Conservation (phyloP, 1,140 invertebrate species). For the Trigoniulus corallinus region DNA sequence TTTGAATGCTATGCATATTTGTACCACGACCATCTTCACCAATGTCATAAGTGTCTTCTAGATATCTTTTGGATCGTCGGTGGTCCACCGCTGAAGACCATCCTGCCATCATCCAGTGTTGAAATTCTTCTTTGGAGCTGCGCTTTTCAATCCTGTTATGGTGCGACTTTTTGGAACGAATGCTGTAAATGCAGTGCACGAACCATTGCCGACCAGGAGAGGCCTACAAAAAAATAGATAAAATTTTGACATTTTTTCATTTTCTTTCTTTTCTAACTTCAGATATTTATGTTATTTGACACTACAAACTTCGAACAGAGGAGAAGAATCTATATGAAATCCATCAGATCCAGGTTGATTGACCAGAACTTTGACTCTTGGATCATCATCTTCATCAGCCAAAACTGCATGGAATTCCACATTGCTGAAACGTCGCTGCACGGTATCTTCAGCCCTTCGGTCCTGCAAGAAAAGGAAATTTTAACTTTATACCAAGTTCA, state of each 20-base stretch:
- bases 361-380: constrained; percentile 16
- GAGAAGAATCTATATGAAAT: constrained; percentile 24
- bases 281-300: not conserved
- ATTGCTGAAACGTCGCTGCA: no score
- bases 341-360: constrained; percentile 24
- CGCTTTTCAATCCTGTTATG: constrained; percentile 16
- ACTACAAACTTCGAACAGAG: constrained; percentile 24
- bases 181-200: constrained; percentile 26
- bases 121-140: constrained; percentile 11
- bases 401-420: constrained; percentile 23
- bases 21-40: constrained; percentile 21
- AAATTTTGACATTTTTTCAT: not conserved
- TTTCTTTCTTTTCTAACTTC: not conserved
- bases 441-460: not conserved
- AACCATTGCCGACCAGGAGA: constrained; percentile 27
- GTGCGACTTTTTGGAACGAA: constrained; percentile 18
- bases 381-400: constrained; percentile 18
- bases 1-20: constrained; percentile 23
- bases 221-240: constrained; percentile 15
- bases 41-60: constrained; percentile 14
- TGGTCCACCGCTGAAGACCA: no score
- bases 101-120: not conserved
- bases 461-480: not conserved
- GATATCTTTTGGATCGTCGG: constrained; percentile 8
- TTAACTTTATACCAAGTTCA: not conserved